Conservation (phyloP, 1,140 invertebrate genomes). For the Sogatella furcifera region DNA sequence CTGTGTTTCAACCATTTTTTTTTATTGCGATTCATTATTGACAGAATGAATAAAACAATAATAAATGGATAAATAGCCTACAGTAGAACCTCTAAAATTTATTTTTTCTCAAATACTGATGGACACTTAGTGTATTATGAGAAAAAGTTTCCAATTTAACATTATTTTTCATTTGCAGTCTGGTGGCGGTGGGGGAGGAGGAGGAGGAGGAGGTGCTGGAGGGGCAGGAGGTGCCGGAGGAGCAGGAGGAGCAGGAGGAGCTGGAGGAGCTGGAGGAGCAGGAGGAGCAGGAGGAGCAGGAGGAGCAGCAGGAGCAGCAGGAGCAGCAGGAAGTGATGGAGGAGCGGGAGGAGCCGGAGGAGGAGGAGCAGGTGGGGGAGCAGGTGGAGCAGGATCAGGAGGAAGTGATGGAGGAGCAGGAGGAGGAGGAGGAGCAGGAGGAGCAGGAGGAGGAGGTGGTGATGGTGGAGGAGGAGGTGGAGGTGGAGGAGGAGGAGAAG, state of each 20-base stretch:
- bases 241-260: constrained; percentile 4
- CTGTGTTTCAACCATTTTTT: too few species aligned
- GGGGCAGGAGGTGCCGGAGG: not conserved
- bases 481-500: constrained; percentile 2
- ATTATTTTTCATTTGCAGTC: not conserved
- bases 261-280: constrained; percentile 6
- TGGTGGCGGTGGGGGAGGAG: not conserved
- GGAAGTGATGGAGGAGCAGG: constrained; percentile 7
- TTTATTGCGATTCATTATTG: too few species aligned
- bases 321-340: not conserved
- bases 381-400: constrained; percentile 6
- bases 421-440: not conserved
- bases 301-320: not conserved
- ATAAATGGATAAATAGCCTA: too few species aligned
- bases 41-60: too few species aligned
- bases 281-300: not conserved
- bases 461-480: not conserved
- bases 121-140: too few species aligned
- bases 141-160: too few species aligned
- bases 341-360: not conserved
- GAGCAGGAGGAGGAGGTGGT: not conserved
- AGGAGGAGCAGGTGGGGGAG: not conserved
- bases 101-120: too few species aligned
- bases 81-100: too few species aligned
- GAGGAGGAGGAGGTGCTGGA: not conserved